Evolutionary conservation across 2,797 vertebrate genomes (phyloP).

Genomic region (Hippocampus kuda): DNA sequence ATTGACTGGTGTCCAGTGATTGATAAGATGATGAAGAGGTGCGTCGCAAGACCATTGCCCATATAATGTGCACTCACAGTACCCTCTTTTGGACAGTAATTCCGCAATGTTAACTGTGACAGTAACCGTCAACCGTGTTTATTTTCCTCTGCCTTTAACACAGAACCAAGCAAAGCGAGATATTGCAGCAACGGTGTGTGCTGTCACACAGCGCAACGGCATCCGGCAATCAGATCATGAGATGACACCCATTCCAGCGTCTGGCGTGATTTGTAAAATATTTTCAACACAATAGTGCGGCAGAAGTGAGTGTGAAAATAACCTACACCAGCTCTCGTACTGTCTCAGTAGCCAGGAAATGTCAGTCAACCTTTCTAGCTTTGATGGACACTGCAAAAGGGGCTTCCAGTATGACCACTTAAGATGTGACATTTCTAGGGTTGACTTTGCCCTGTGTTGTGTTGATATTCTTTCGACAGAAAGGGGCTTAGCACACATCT

Average conservation of each 20-base stretch:
- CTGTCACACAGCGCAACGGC: not conserved
- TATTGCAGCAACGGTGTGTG: not conserved
- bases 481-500: not conserved
- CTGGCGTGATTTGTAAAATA: not conserved
- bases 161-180: not conserved
- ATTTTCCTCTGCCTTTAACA: not conserved
- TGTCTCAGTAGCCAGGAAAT: not conserved
- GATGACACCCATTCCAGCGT: not conserved
- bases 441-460: not conserved
- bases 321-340: not conserved
- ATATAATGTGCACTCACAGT: not conserved
- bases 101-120: not conserved
- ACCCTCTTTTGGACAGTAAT: not conserved
- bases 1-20: too few species aligned
- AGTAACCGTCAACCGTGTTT: not conserved
- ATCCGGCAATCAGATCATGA: not conserved
- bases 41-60: too few species aligned
- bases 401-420: too few species aligned
- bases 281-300: not conserved
- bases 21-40: too few species aligned
- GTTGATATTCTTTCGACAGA: not conserved
- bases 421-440: not conserved
- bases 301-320: not conserved
- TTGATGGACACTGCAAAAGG: not conserved
- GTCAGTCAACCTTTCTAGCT: not conserved